These are phyloP conservation scores for Anguilla anguilla DNA, from an alignment of 2,797 vertebrate species.

Conservation along the genomic window DNA sequence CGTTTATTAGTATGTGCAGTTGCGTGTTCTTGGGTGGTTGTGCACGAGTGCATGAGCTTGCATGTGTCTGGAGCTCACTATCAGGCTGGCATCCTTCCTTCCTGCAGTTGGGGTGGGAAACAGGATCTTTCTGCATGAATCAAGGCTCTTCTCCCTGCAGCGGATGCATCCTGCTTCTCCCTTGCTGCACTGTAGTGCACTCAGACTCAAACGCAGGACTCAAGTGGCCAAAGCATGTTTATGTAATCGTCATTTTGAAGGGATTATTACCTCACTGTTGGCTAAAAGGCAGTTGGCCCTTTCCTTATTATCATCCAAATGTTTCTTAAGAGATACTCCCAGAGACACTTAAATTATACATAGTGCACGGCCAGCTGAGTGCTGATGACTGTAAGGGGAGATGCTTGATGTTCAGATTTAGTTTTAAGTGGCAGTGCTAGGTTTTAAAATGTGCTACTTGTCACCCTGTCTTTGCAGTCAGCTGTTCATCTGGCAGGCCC, in stretches of 20 bases:
- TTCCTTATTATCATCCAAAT: background rate
- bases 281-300: background rate
- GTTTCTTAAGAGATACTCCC: background rate
- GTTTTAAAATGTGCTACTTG: slow-evolving; percentile 33
- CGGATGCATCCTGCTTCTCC: background rate
- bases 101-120: background rate
- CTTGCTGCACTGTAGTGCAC: background rate
- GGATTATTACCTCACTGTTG: background rate
- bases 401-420: slow-evolving; percentile 41
- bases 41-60: background rate
- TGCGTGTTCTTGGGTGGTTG: background rate
- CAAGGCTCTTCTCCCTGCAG: background rate
- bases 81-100: slow-evolving; percentile 18
- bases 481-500: slow-evolving; percentile 98
- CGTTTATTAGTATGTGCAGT: background rate
- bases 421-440: background rate
- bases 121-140: background rate
- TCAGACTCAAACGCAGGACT: background rate
- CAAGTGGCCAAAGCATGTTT: background rate
- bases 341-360: background rate
- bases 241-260: background rate
- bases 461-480: slow-evolving; percentile 77
- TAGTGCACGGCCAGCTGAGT: background rate
- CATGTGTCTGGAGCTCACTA: background rate
- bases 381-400: slow-evolving; percentile 38